Evolutionary conservation across 30 jellyfish, hydroid and myxozoan species (phyloP).

Genomic region (Pseudorhiza aurosa): DNA sequence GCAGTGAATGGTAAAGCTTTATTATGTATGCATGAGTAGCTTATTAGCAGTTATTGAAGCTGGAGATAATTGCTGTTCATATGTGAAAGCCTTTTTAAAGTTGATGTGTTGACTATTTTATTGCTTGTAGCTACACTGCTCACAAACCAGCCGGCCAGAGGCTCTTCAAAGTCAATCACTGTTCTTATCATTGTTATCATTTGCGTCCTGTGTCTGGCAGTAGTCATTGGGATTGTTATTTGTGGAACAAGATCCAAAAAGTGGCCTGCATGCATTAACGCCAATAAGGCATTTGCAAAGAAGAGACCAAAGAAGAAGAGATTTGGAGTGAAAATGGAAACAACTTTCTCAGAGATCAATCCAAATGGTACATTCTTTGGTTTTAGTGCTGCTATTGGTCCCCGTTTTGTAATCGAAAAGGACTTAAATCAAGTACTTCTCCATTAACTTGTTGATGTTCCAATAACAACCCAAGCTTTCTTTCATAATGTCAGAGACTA

Average conservation of each 20-base stretch:
- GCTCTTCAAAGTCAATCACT: not conserved
- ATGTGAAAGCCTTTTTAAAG: too few relatives aligned
- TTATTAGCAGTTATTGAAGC: too few relatives aligned
- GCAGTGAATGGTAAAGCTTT: too few relatives aligned
- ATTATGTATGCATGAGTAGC: too few relatives aligned
- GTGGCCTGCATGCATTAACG: not conserved
- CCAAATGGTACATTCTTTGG: constrained; percentile 12
- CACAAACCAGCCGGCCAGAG: not conserved
- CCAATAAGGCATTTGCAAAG: not conserved
- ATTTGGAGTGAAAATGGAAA: constrained; percentile 31
- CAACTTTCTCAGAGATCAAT: constrained; percentile 16
- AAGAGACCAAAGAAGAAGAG: constrained; percentile 19
- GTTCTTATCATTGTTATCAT: not conserved
- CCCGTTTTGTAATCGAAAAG: too few relatives aligned
- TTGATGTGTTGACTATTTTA: too few relatives aligned
- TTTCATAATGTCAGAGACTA: too few relatives aligned
- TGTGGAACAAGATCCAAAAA: not conserved
- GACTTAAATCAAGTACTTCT: too few relatives aligned
- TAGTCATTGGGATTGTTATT: not conserved
- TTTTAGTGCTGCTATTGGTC: not conserved
- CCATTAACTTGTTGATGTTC: too few relatives aligned
- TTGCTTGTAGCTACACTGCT: not conserved
- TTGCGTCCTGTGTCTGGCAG: not conserved
- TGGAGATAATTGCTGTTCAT: too few relatives aligned
- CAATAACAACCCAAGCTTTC: too few relatives aligned